phyloP scores from a whole-genome alignment of 2,113 vertebrate genomes.

The Dicerorhinus sumatrensis region DNA sequence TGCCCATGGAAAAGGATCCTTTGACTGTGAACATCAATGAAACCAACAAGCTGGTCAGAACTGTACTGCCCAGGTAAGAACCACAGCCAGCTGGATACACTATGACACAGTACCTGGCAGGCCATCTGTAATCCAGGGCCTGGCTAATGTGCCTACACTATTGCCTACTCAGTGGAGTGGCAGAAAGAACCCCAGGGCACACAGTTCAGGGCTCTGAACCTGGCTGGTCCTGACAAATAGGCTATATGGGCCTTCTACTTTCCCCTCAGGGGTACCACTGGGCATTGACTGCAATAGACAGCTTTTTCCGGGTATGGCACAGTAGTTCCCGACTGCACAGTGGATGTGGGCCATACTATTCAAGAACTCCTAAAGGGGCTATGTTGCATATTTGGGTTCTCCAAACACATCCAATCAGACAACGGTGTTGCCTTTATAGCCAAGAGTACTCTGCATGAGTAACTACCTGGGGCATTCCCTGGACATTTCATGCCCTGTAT shows the following conservation, averaged over 20 bases:
- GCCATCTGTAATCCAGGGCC: neutral
- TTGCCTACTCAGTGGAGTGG: neutral
- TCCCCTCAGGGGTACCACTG: neutral
- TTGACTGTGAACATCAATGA: neutral
- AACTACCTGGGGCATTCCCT: neutral
- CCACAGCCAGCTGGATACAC: neutral
- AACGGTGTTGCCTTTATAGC: neutral
- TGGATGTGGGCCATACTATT: neutral
- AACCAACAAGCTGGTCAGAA: neutral
- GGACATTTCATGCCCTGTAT: neutral
- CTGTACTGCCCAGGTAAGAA: neutral
- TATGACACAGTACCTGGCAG: neutral
- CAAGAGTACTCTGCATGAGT: neutral
- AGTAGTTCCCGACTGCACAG: neutral
- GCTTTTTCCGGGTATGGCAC: neutral
- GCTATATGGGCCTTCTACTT: neutral
- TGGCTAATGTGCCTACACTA: neutral
- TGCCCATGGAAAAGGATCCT: neutral
- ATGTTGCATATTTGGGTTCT: neutral
- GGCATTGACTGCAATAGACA: neutral
- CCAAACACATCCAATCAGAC: neutral
- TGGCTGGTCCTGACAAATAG: neutral
- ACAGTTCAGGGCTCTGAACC: neutral
- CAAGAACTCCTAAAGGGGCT: neutral
- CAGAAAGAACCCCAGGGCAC: neutral